Evolutionary conservation across 2,113 vertebrate species (phyloP).

Genomic region (Leptocoma aspasia): DNA sequence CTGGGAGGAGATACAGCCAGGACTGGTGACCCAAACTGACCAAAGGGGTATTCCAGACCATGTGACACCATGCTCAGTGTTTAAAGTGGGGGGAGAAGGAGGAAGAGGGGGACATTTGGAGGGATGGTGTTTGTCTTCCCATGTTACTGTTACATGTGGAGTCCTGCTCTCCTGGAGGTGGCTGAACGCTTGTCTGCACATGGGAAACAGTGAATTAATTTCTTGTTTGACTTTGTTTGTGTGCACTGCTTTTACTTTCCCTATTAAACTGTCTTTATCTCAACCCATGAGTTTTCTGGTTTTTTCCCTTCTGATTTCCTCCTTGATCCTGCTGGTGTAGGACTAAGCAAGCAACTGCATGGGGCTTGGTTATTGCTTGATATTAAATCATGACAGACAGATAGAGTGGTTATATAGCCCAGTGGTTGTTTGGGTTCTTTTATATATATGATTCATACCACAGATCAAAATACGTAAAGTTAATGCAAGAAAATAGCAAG

Average conservation of each 20-base stretch:
- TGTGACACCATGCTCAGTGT: not conserved
- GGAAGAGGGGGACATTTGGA: not conserved
- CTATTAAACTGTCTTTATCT: not conserved
- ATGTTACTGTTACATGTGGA: fast-evolving
- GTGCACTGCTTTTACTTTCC: not conserved
- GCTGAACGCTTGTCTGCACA: not conserved
- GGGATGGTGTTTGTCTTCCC: not conserved
- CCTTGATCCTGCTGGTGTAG: not conserved
- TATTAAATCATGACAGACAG: not conserved
- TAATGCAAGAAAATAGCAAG: not conserved
- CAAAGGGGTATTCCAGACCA: not conserved
- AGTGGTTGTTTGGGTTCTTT: not conserved
- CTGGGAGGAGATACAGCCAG: not conserved
- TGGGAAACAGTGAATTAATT: not conserved
- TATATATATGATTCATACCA: not conserved
- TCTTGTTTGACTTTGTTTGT: not conserved
- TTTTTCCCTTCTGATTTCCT: not conserved
- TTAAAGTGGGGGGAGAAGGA: not conserved
- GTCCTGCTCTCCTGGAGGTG: not conserved
- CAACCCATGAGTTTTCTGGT: not conserved
- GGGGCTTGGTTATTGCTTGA: not conserved
- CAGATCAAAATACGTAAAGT: not conserved
- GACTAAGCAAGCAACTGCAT: not conserved
- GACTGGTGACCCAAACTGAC: not conserved
- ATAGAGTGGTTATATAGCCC: not conserved